phyloP scores from a whole-genome alignment of 2,888 invertebrate species.

The Masnerella sp. region DNA sequence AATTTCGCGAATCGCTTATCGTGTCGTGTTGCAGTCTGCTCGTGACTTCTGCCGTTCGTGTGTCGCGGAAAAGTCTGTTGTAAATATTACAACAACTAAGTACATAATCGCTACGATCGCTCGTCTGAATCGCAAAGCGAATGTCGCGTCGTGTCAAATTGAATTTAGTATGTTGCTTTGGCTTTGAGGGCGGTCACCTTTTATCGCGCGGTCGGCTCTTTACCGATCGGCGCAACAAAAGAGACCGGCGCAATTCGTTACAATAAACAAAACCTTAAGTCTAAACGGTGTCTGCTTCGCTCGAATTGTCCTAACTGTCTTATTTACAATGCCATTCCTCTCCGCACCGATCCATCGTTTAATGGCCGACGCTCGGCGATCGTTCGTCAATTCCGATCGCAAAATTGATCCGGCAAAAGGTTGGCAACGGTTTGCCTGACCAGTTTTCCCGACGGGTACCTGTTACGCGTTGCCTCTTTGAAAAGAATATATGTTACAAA shows the following conservation, averaged over 20 bases:
- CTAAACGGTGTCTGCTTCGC: conserved; percentile 31
- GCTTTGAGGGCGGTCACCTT: conserved; percentile 45
- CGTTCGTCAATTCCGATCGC: too few species aligned
- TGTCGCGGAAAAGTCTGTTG: conserved; percentile 49
- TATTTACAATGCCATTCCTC: conserved; percentile 39
- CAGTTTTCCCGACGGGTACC: too few species aligned
- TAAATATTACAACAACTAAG: conserved; percentile 58
- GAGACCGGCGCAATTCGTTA: conserved; percentile 39
- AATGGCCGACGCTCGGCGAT: too few species aligned
- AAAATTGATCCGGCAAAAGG: too few species aligned
- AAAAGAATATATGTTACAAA: too few species aligned
- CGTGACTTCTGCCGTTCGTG: conserved; percentile 14
- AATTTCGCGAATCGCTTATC: conserved; percentile 43
- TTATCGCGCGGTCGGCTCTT: conserved; percentile 35
- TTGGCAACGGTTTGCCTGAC: too few species aligned
- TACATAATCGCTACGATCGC: conserved; percentile 45
- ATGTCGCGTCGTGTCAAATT: conserved; percentile 31
- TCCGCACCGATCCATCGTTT: conserved; percentile 34
- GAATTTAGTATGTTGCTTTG: conserved; percentile 51
- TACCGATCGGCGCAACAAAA: conserved; percentile 49
- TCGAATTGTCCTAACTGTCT: conserved; percentile 50
- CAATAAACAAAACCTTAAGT: conserved; percentile 44
- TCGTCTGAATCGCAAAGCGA: conserved; percentile 32
- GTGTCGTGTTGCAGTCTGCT: conserved; percentile 15
- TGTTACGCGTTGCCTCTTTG: too few species aligned